Evolutionary conservation across 2,797 vertebrate species (phyloP).

Genomic region (Apogon hyalosoma): DNA sequence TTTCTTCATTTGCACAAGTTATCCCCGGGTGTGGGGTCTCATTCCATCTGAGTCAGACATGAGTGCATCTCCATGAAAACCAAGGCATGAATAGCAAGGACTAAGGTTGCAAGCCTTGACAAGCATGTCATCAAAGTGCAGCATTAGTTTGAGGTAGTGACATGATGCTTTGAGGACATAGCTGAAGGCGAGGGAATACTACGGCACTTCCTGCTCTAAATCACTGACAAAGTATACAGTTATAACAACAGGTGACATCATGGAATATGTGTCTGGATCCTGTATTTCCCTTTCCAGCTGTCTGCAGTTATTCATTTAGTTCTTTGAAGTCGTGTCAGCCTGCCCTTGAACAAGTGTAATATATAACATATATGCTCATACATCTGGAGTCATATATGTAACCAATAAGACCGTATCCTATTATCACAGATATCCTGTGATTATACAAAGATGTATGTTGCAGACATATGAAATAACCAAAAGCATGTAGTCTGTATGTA

Average conservation of each 20-base stretch:
- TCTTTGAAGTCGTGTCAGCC: background rate
- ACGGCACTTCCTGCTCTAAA: constrained; percentile 59
- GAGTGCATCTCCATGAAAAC: constrained; percentile 60
- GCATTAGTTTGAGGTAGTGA: constrained; percentile 69
- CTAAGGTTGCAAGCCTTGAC: constrained; percentile 77
- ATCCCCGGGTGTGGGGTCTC: constrained; percentile 61
- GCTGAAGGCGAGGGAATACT: constrained; percentile 71
- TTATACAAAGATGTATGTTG: no score
- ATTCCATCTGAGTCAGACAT: constrained; percentile 67
- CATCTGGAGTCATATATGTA: no score
- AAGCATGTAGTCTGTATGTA: no score
- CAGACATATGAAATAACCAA: no score
- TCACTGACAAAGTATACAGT: constrained; percentile 47
- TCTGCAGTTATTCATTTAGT: constrained; percentile 9
- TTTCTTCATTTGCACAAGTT: constrained; percentile 49
- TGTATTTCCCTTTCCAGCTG: constrained; percentile 24
- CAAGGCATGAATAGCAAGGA: constrained; percentile 63
- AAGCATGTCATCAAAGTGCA: constrained; percentile 69
- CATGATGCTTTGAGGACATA: constrained; percentile 64
- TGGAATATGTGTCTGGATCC: constrained; percentile 30
- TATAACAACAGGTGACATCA: constrained; percentile 62
- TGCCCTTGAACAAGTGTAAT: no score
- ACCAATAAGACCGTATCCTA: no score
- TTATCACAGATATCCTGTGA: no score
- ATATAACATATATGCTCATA: no score